Evolutionary conservation across 2,888 invertebrate species (phyloP).

Genomic region (Gisinianus flammeolus): DNA sequence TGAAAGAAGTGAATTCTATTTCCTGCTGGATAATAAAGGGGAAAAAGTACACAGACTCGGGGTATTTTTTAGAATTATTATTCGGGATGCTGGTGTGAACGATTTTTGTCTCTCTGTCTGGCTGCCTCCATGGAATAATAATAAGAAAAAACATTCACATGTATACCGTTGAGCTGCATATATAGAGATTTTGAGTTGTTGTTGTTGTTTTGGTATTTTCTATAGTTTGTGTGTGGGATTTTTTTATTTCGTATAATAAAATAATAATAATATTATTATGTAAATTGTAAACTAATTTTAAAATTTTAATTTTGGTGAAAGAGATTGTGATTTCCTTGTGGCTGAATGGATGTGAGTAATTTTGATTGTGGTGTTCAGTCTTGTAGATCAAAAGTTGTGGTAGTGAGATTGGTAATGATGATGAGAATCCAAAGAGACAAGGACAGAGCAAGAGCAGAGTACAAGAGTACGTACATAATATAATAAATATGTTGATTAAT

Average conservation of each 20-base stretch:
- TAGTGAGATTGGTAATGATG: constrained; percentile 34
- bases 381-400: background rate
- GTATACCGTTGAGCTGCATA: no score
- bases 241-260: background rate
- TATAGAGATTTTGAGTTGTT: no score
- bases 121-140: no score
- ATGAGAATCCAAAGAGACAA: constrained; percentile 23
- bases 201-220: background rate
- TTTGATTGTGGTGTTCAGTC: constrained; percentile 7
- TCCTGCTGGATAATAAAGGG: no score
- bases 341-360: background rate
- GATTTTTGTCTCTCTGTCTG: no score
- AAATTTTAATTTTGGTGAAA: background rate
- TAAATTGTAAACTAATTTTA: background rate
- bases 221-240: background rate
- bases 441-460: background rate
- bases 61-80: no score
- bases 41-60: no score
- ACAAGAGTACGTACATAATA: background rate
- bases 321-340: background rate
- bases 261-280: background rate
- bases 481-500: constrained; percentile 33
- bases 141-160: no score
- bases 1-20: no score
- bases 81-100: no score